Base-by-base conservation (phyloP, 2,888 invertebrate genomes). In the Polydrusus tereticollis region DNA sequence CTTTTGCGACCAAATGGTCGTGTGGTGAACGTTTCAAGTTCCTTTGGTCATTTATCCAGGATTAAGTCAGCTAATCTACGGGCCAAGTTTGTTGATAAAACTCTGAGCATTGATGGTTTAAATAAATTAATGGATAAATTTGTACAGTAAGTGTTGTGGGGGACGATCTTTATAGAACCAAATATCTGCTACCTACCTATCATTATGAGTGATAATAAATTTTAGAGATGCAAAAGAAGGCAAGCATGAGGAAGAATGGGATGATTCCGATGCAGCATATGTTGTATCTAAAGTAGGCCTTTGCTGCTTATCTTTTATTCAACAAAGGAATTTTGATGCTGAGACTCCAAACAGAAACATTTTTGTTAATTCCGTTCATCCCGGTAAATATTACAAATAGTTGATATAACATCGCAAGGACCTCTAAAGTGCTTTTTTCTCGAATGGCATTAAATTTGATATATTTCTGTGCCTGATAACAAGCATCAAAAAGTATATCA, bases 21-120 rank as follows among this genome's bases (percentile, higher is more conserved):
- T 80, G 93, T 95, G 8, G 91, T 94, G 0, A 93, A 94, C 78
- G 86, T 95, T 0, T 93, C 94, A 0, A 94, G 94, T 75, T 89
- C 89, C 5, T 88, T 88, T n/a, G 93, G 93, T 0, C 88, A 90
- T 63, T 82, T 93, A 43, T 86, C 87, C 0, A 86, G 87, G 1
- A 90, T 94, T 75, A 89, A 90, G 52, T 88, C 88, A 59, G 86
- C 88, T 77, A 84, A 85, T 10, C 85, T 92, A 10, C 87, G 88
- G 75, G 84, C 84, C 58, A 88, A 87, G 82, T 87, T 93, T 1
- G 86, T 88, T 55, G 84, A 88, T 81, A 82, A 88, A 0, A 84
- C 75, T 38, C 82, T 93, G 18, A 90, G 89, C 0, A 88, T 90
- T 81, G 86, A 88, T 50, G 85, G 90, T 74, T 82, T 94, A 41